Conservation (phyloP, 2,113 vertebrate species). For the Phylloscopus whistleri region DNA sequence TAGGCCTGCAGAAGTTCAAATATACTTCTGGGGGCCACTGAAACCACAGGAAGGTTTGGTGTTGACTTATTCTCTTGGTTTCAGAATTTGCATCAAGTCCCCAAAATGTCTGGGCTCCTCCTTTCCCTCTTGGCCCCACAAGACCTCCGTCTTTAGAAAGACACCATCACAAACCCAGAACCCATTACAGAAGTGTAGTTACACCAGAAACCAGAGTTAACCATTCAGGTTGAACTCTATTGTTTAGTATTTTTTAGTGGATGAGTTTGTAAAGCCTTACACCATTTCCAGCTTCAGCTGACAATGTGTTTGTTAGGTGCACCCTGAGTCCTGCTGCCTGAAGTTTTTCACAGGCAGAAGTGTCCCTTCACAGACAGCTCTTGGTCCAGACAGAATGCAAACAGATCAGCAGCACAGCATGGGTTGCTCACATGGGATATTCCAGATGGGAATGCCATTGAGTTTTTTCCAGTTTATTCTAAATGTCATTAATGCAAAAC, state of each 20-base stretch:
- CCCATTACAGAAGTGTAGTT: neutral
- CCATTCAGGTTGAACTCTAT: neutral
- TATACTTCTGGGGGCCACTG: neutral
- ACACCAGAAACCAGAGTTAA: neutral
- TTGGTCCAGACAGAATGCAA: neutral
- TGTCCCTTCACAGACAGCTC: neutral
- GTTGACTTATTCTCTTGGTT: neutral
- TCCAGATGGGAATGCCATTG: neutral
- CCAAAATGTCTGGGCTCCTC: neutral
- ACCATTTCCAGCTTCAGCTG: neutral
- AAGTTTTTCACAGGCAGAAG: neutral
- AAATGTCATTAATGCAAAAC: neutral
- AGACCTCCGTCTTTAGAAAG: neutral
- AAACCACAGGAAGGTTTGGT: neutral
- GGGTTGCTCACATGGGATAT: neutral
- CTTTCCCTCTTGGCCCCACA: neutral
- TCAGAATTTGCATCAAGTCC: neutral
- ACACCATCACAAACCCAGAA: neutral
- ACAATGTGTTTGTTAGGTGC: neutral
- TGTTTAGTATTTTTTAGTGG: neutral
- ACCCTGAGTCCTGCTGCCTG: neutral
- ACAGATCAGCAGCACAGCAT: neutral
- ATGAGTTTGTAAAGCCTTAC: neutral
- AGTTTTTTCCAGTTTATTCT: neutral
- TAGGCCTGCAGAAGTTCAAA: neutral